Conservation (phyloP, 2,797 vertebrate species). For the Eulemur rubriventer region DNA sequence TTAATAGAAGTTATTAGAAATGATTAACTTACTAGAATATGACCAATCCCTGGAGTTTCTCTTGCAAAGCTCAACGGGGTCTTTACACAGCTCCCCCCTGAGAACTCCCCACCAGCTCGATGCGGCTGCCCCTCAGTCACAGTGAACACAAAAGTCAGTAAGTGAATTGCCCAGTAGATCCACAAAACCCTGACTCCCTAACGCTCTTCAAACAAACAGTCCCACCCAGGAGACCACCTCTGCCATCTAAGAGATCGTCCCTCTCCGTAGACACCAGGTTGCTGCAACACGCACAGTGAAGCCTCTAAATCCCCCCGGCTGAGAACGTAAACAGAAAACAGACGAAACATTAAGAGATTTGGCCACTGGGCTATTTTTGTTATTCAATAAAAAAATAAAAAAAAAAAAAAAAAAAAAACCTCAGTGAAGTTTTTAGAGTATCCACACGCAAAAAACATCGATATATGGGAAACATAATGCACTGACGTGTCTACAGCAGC, state of each 20-base stretch:
- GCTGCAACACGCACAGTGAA: accelerated
- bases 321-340: neutral
- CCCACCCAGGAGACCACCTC: neutral
- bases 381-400: accelerated
- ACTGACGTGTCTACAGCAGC: accelerated
- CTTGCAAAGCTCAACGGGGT: accelerated
- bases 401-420: neutral
- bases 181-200: neutral
- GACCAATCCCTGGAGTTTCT: neutral
- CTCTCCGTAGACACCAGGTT: accelerated
- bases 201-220: neutral
- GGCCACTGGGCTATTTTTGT: neutral
- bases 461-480: accelerated
- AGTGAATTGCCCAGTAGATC: accelerated
- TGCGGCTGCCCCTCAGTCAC: neutral
- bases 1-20: neutral
- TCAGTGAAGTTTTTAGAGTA: neutral
- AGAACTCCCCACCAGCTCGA: neutral
- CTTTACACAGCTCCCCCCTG: accelerated
- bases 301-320: accelerated
- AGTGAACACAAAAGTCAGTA: neutral
- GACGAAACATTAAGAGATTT: neutral
- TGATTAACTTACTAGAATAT: neutral
- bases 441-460: no score
- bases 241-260: accelerated